Conservation (phyloP, 2,888 invertebrate genomes). For the Platerodrilus igneus region DNA sequence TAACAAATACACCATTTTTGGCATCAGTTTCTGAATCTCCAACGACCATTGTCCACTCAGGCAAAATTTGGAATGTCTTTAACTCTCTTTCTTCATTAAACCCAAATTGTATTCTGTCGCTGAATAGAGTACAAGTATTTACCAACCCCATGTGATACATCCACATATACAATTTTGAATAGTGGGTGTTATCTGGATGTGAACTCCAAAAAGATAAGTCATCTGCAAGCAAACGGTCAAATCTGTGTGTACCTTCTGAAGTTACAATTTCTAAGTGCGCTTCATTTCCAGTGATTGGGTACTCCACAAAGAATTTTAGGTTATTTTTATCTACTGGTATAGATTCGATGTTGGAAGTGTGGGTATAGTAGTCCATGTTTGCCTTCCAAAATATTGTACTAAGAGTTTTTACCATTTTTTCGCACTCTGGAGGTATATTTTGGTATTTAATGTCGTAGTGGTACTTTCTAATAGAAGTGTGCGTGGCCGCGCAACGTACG, state of each 20-base stretch:
- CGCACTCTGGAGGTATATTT: too few species aligned
- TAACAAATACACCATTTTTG: conserved; percentile 40
- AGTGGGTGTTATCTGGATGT: conserved; percentile 33
- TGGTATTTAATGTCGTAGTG: conserved; percentile 34
- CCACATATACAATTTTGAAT: conserved; percentile 26
- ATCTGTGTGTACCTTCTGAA: conserved; percentile 26
- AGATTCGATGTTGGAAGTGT: too few species aligned
- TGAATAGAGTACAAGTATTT: conserved; percentile 35
- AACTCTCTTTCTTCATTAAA: conserved; percentile 24
- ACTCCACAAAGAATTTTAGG: conserved; percentile 25
- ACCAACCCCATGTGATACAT: conserved; percentile 31
- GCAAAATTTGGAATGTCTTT: conserved; percentile 27
- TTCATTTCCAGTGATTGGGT: conserved; percentile 24
- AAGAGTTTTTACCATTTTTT: too few species aligned
- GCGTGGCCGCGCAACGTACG: conserved; percentile 31
- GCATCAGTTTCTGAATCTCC: conserved; percentile 34
- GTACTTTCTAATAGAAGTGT: conserved; percentile 42
- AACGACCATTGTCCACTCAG: conserved; percentile 41
- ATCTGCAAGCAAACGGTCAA: conserved; percentile 29
- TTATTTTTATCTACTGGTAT: too few species aligned
- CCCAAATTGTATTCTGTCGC: conserved; percentile 30
- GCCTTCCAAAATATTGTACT: too few species aligned
- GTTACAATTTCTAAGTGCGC: conserved; percentile 37
- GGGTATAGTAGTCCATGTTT: too few species aligned
- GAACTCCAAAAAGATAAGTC: conserved; percentile 22